Evolutionary conservation across 2,797 vertebrate species (phyloP), one percentile per base, ranked within the genome.

Genomic region (Novumbra hubbsi): DNA sequence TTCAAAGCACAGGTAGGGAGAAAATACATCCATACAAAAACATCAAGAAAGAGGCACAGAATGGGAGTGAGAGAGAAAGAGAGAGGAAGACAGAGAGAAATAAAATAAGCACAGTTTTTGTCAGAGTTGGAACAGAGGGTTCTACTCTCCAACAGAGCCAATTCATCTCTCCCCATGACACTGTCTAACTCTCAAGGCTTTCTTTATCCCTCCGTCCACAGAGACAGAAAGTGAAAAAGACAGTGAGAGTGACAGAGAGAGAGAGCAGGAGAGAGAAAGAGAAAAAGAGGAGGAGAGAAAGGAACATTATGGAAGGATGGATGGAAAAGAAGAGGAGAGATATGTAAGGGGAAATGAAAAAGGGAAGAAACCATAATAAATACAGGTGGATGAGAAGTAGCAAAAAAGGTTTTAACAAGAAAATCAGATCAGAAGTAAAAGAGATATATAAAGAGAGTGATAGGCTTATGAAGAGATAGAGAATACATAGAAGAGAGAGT

Each of bases 91-190:
- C 12, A n/a, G 28, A 55, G 50, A 30, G 19, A 32, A 30, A 57
- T 27, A n/a, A 34, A 34, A 21, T 30, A 32, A 87, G 84, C 87
- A 78, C 79, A 84, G 76, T 73, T 45, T 71, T 80, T 82, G 27
- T 74, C 74, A 21, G n/a, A n/a, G 66, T 75, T 77, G 75, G 76
- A 81, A 81, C 76, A 81, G 69, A 81, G 79, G 84, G 75, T 68
- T 50, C 66, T 38, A 63, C 86, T 72, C 79, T 81, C 82, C 79
- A 78, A 84, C 65, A 48, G 85, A 69, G 82, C 80, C 81, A 84
- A 84, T 84, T 85, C 82, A 81, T 82, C 83, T 85, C 85, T 81
- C 84, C 85, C 84, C 83, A 84, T 82, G 82, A 87, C 81, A 85
- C 87, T 76, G 75, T 86, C 85, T 87, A 83, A 84, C 83, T 84